Percentiles rank a stretch among this genome's conserved stretches.
phyloP scores from a whole-genome alignment of 2,113 vertebrate species.

The Forbesichthys papilliferus region DNA sequence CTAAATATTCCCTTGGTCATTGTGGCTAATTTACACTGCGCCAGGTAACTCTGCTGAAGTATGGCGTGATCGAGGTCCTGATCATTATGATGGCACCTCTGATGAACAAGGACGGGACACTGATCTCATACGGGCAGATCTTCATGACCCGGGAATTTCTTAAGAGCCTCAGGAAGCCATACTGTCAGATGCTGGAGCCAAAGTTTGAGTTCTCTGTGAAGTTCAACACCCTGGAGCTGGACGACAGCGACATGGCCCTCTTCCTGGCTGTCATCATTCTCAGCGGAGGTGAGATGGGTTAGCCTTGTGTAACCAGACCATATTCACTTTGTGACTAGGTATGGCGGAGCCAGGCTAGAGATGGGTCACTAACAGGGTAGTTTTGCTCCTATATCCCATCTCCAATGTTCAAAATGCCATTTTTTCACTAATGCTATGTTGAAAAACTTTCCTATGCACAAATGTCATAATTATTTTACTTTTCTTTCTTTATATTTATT shows the following conservation, averaged over 20 bases:
- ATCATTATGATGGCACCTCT: conserved; percentile 94
- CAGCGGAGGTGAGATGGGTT: conserved; percentile 86
- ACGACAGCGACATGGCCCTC: conserved; percentile 96
- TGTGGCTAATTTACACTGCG: not conserved
- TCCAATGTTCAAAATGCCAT: too few species aligned
- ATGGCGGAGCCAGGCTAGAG: not conserved
- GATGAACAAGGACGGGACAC: conserved; percentile 98
- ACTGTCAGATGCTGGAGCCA: conserved; percentile 96
- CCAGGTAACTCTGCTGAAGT: conserved; percentile 93
- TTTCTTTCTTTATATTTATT: too few species aligned
- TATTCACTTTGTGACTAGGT: not conserved
- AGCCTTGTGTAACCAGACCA: too few species aligned
- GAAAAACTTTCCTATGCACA: too few species aligned
- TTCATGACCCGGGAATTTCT: conserved; percentile 99
- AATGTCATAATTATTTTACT: too few species aligned
- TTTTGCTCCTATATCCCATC: too few species aligned
- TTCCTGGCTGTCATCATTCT: conserved; percentile 98
- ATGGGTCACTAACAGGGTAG: too few species aligned
- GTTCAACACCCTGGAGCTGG: conserved; percentile 96
- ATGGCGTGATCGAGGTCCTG: conserved; percentile 94
- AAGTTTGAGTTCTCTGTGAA: conserved; percentile 98
- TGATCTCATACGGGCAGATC: conserved; percentile 93
- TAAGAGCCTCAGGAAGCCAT: conserved; percentile 96
- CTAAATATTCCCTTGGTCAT: not conserved
- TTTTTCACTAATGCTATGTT: too few species aligned